These are phyloP conservation scores for Solenopsis fugax DNA, from an alignment of 1,140 invertebrate species.

Conservation along the genomic window DNA sequence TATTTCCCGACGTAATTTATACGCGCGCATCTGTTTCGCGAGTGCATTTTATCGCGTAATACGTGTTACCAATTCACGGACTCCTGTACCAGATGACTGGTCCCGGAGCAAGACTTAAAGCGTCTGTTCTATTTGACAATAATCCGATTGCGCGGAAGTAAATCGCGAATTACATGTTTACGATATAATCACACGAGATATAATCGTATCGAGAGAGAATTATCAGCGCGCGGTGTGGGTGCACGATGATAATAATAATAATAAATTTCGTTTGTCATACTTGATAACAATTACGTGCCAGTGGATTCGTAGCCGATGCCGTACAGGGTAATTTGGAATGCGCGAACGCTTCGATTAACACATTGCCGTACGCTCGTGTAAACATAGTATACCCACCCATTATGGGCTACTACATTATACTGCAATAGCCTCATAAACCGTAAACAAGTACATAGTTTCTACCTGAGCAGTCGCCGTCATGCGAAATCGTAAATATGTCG, in stretches of 20 bases:
- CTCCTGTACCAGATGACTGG: background rate
- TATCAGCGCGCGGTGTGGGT: background rate
- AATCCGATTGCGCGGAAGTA: slow-evolving; percentile 19
- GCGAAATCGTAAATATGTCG: slow-evolving; percentile 54
- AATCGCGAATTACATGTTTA: slow-evolving; percentile 45
- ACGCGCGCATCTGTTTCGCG: slow-evolving; percentile 65
- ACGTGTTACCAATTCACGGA: slow-evolving; percentile 19
- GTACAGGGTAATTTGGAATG: slow-evolving; percentile 53
- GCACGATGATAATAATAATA: slow-evolving; percentile 42
- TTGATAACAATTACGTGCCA: slow-evolving; percentile 57
- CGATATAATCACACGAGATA: slow-evolving; percentile 31
- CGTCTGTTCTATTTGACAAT: background rate
- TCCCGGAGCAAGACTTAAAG: slow-evolving; percentile 20
- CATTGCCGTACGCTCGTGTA: slow-evolving; percentile 48
- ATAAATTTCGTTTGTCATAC: slow-evolving; percentile 51
- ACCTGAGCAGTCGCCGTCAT: slow-evolving; percentile 54
- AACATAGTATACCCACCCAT: slow-evolving; percentile 46
- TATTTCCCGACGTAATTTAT: slow-evolving; percentile 63
- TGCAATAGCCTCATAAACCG: slow-evolving; percentile 50
- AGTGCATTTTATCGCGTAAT: slow-evolving; percentile 67
- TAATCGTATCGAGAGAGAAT: slow-evolving; percentile 43
- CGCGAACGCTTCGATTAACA: slow-evolving; percentile 57
- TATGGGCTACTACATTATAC: slow-evolving; percentile 54
- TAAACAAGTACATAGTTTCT: slow-evolving; percentile 58
- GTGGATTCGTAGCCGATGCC: slow-evolving; percentile 27